These are phyloP conservation scores for Planiliza haematocheilus DNA, from an alignment of 2,113 vertebrate genomes.

Conservation along the genomic window DNA sequence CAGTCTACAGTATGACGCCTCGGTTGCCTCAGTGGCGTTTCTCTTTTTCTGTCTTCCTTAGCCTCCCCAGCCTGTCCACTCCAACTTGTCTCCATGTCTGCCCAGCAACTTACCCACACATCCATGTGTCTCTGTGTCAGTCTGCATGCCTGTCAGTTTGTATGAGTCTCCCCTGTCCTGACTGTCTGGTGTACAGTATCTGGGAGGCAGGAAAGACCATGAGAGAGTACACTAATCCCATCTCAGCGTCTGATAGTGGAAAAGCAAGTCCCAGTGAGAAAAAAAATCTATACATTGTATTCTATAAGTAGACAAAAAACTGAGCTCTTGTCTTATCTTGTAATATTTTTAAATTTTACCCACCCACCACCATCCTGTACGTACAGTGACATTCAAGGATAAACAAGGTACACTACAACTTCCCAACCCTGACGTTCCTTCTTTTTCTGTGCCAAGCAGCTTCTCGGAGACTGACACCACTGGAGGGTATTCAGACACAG, in stretches of 20 bases:
- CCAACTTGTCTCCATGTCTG: constrained; percentile 59
- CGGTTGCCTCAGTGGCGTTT: background rate
- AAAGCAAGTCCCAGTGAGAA: constrained; percentile 44
- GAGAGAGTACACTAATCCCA: constrained; percentile 55
- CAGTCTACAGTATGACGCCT: constrained; percentile 22
- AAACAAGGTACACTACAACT: constrained; percentile 56
- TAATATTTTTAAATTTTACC: constrained; percentile 19
- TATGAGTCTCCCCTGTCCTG: constrained; percentile 60
- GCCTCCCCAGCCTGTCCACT: constrained; percentile 38
- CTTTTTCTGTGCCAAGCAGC: constrained; percentile 41
- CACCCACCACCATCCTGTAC: constrained; percentile 28
- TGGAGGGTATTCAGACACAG: constrained; percentile 62
- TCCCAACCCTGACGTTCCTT: constrained; percentile 48
- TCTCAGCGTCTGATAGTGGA: constrained; percentile 35
- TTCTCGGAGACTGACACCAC: constrained; percentile 60
- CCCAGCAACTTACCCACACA: constrained; percentile 68
- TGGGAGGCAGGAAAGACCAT: constrained; percentile 51
- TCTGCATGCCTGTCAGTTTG: constrained; percentile 71
- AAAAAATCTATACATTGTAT: background rate
- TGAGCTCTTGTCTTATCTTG: constrained; percentile 16
- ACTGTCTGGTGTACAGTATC: constrained; percentile 58
- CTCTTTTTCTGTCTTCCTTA: constrained; percentile 24
- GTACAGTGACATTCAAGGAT: constrained; percentile 44
- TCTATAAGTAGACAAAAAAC: background rate
- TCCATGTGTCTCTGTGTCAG: constrained; percentile 71